These are phyloP conservation scores for Hippocampus comes DNA, from an alignment of 2,113 vertebrate species.

Conservation along the genomic window DNA sequence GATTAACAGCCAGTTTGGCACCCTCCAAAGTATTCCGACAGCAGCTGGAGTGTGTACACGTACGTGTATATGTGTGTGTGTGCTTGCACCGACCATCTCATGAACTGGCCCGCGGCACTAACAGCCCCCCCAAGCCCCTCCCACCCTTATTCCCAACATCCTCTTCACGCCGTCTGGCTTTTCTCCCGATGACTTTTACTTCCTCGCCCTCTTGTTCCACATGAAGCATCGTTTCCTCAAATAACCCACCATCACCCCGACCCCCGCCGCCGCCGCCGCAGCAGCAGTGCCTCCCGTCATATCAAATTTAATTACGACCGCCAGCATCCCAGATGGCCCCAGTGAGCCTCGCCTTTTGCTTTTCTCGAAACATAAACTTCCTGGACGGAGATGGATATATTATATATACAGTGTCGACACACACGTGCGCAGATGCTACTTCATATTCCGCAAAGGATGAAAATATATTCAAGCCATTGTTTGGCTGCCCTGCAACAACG, in stretches of 20 bases:
- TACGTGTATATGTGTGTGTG: not conserved
- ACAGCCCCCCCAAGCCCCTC: not conserved
- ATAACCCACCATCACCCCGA: not conserved
- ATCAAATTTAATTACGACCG: slow-evolving; percentile 61
- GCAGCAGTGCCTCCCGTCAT: slow-evolving; percentile 22
- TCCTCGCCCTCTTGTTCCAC: slow-evolving; percentile 10
- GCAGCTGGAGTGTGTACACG: slow-evolving; percentile 27
- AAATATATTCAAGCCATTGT: too few species aligned
- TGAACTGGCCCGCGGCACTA: not conserved
- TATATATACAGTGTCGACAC: not conserved
- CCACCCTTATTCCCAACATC: not conserved
- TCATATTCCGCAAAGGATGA: too few species aligned
- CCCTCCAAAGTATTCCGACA: slow-evolving; percentile 15
- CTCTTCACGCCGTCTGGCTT: slow-evolving; percentile 1
- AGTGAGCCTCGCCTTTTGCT: slow-evolving; percentile 38
- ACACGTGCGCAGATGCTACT: not conserved
- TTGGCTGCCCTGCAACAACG: too few species aligned
- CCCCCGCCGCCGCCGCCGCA: slow-evolving; percentile 4
- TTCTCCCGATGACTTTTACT: not conserved
- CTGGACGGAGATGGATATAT: slow-evolving; percentile 46
- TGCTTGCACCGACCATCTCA: slow-evolving; percentile 26
- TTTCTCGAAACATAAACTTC: slow-evolving; percentile 44
- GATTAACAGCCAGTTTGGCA: slow-evolving; percentile 32
- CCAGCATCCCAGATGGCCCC: slow-evolving; percentile 60
- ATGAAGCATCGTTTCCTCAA: slow-evolving; percentile 13